Percentiles rank a stretch among this genome's conserved stretches.
Conservation (phyloP, 2,113 vertebrate genomes). For the Phainopepla nitens region DNA sequence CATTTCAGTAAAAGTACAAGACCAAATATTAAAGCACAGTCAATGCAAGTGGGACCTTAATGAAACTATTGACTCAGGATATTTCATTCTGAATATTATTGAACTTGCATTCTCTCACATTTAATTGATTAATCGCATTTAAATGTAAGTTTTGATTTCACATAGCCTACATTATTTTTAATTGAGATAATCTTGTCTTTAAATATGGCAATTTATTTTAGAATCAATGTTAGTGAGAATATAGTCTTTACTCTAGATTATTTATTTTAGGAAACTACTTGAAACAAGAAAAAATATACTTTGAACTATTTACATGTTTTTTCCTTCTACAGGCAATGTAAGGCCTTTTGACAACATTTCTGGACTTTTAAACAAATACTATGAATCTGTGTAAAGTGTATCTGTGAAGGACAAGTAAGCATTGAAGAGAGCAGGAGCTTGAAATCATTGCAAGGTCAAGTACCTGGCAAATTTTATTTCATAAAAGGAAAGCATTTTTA, state of each 20-base stretch:
- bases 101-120: neutral
- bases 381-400: neutral
- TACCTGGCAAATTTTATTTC: neutral
- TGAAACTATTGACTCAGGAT: neutral
- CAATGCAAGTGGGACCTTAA: conserved; percentile 4
- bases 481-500: neutral
- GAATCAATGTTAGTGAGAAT: neutral
- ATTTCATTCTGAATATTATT: neutral
- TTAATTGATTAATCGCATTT: neutral
- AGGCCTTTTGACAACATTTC: neutral
- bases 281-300: neutral
- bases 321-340: neutral
- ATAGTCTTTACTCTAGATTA: neutral
- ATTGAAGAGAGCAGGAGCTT: neutral
- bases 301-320: neutral
- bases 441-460: neutral
- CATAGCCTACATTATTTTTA: neutral
- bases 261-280: neutral
- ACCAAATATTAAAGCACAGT: neutral
- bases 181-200: neutral
- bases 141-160: neutral
- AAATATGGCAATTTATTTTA: neutral
- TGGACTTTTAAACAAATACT: neutral
- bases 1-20: neutral
- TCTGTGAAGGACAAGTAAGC: neutral